Conservation (phyloP, 2,797 vertebrate genomes). For the Octomys mimax region DNA sequence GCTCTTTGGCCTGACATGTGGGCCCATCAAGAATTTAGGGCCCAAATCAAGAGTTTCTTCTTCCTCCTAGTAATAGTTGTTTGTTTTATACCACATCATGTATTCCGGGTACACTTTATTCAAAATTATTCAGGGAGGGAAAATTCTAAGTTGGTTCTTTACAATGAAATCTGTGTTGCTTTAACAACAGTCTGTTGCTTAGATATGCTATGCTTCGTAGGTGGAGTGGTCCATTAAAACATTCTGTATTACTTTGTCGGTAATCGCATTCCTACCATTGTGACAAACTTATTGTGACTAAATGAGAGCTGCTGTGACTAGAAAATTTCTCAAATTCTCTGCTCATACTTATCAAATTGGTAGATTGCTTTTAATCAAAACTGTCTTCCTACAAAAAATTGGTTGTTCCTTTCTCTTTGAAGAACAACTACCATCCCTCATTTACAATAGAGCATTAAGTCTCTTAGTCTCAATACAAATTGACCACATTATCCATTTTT, state of each 20-base stretch:
- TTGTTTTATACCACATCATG: constrained; percentile 89
- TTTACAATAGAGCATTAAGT: not conserved
- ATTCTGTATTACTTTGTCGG: not conserved
- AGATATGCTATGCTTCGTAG: constrained; percentile 89
- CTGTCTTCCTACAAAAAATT: constrained; percentile 20
- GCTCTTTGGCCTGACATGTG: constrained; percentile 81
- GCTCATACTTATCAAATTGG: not conserved
- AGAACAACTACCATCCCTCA: not conserved
- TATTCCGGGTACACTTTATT: constrained; percentile 88
- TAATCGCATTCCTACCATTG: not conserved
- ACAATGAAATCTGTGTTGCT: constrained; percentile 89
- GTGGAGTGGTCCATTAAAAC: constrained; percentile 83
- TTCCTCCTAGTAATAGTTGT: constrained; percentile 88
- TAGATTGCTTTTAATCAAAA: not conserved
- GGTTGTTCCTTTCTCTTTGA: not conserved
- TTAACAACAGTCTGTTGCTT: constrained; percentile 89
- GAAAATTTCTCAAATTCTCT: not conserved
- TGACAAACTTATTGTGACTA: not conserved
- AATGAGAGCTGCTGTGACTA: not conserved
- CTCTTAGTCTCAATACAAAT: not conserved
- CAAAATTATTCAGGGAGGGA: constrained; percentile 68
- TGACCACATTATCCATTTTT: not conserved
- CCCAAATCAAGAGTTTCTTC: constrained; percentile 89
- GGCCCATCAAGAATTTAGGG: constrained; percentile 88
- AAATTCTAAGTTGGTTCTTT: constrained; percentile 79